Evolutionary conservation across 1,140 invertebrate genomes (phyloP), one percentile per base, ranked within the genome.

Genomic region (Eupeodes corollae): DNA sequence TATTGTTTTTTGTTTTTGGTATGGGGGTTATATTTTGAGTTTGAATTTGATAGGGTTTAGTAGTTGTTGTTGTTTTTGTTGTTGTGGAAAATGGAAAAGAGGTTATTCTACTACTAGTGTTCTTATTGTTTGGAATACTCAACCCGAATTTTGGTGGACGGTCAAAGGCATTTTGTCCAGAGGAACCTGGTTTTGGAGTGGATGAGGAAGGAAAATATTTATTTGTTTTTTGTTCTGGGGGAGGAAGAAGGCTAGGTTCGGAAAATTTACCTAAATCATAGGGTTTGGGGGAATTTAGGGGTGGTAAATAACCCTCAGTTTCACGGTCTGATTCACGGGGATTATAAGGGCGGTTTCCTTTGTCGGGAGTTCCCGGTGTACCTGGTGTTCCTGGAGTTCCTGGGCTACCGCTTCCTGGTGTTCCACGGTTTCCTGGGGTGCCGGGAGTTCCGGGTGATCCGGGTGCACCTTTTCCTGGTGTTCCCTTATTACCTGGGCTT

Each of bases 231-330:
- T 34, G 34, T 14, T 37, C 12, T 12, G 12, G 6, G 6, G 31
- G 26, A 37, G 48, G 13, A 16, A 12, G 16, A 21, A 30, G 5
- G 38, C 43, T 16, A 46, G 44, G 11, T 34, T 46, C 37, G 16
- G 3, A 11, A 5, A 33, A 6, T 32, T 21, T 12, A 13, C 21
- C 30, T 11, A 14, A 32, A 15, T 31, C 5, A 12, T 3, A 13
- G 14, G 13, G 16, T 30, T 40, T 47, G 5, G 50, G 46, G 14
- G 42, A 32, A 15, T 39, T 44, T 39, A 47, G 26, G 32, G 68
- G 68, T 50, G 67, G 67, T 52, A 63, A 47, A 16, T 68, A 68
- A 41, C 61, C 60, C 31, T 57, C 52, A 10, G 59, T 59, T n/a
- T 63, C 52, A 50, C 53, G 55, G 39, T 57, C 51, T 49, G 69